These are phyloP conservation scores for Drosophila pachea DNA, from an alignment of 1,140 invertebrate species.

Conservation along the genomic window DNA sequence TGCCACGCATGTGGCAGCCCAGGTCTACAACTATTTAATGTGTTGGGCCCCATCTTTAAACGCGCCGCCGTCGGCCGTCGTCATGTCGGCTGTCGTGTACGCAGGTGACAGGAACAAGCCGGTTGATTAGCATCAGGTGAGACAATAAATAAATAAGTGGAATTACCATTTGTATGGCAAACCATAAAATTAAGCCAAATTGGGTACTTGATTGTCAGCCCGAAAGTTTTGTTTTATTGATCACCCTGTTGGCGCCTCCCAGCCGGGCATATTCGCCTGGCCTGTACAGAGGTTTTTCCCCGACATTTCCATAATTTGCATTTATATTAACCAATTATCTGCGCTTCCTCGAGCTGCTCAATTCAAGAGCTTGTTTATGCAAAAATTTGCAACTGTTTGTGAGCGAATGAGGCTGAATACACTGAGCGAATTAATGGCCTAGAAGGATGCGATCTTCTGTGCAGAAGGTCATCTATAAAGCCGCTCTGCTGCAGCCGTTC, in stretches of 20 bases:
- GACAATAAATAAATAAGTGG: neutral
- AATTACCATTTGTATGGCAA: neutral
- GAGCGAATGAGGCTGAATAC: too few relatives aligned
- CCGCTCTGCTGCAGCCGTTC: neutral
- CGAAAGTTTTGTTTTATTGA: neutral
- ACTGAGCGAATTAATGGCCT: too few relatives aligned
- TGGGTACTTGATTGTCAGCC: neutral
- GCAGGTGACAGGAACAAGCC: constrained; percentile 4
- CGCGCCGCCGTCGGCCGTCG: neutral
- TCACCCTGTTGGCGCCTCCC: neutral
- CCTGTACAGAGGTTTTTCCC: too few relatives aligned
- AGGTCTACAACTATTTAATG: neutral
- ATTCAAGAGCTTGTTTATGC: too few relatives aligned
- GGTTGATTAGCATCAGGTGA: constrained; percentile 5
- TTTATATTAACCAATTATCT: too few relatives aligned
- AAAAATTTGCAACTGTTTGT: too few relatives aligned
- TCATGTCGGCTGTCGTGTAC: constrained; percentile 7
- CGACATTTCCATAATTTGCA: too few relatives aligned
- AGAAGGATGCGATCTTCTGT: too few relatives aligned
- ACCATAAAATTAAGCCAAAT: constrained; percentile 4
- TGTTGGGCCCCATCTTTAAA: neutral
- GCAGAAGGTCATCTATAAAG: too few relatives aligned
- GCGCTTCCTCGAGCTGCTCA: too few relatives aligned
- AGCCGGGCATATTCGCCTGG: neutral
- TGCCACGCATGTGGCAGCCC: constrained; percentile 12